Conservation (phyloP, 1,140 invertebrate genomes). For the Cydia splendana region DNA sequence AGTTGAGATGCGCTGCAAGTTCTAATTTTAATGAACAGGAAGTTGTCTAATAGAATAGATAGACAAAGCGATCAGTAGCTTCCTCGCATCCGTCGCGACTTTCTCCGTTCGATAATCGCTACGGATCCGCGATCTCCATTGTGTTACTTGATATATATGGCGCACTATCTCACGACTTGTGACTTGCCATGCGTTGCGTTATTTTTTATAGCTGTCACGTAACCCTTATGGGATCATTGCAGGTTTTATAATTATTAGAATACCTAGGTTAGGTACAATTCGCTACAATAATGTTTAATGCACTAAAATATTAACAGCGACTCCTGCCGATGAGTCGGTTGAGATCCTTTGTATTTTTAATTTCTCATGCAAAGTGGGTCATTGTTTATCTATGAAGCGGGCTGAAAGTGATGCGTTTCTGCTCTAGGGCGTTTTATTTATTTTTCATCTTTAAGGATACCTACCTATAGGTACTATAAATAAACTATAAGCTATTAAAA, state of each 20-base stretch:
- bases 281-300: too few species aligned
- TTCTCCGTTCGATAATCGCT: constrained; percentile 51
- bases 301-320: too few species aligned
- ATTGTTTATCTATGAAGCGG: too few species aligned
- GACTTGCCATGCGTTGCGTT: constrained; percentile 27
- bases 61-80: constrained; percentile 39
- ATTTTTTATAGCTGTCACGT: constrained; percentile 14
- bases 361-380: too few species aligned
- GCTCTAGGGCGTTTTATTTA: too few species aligned
- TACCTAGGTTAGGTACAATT: neutral
- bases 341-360: too few species aligned
- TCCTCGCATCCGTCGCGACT: constrained; percentile 49
- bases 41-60: constrained; percentile 23
- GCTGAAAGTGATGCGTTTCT: too few species aligned
- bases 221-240: constrained; percentile 9
- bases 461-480: too few species aligned
- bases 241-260: neutral
- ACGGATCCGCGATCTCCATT: constrained; percentile 38
- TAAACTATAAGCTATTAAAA: too few species aligned
- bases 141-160: constrained; percentile 32
- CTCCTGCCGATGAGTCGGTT: too few species aligned
- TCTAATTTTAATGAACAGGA: constrained; percentile 24
- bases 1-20: neutral
- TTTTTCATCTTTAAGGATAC: too few species aligned
- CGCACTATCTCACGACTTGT: constrained; percentile 27